phyloP scores from a whole-genome alignment of 2,113 vertebrate species.

The Cettia cetti region DNA sequence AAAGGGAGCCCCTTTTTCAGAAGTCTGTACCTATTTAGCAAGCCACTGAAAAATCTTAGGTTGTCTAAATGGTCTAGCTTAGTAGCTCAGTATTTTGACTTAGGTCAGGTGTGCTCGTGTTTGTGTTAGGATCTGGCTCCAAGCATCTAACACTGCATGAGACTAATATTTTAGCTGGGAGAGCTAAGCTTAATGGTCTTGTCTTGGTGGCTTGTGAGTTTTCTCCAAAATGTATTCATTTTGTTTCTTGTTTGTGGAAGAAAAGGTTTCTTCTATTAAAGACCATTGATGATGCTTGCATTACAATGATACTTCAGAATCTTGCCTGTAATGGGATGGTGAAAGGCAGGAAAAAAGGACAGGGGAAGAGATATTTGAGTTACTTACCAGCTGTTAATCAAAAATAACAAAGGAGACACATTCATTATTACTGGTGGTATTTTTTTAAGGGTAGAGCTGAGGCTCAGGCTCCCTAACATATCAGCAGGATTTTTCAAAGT shows the following conservation, averaged over 20 bases:
- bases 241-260: not conserved
- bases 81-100: not conserved
- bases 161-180: not conserved
- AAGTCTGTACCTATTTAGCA: not conserved
- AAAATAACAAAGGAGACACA: not conserved
- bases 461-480: not conserved
- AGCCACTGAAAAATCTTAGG: not conserved
- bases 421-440: not conserved
- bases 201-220: not conserved
- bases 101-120: not conserved
- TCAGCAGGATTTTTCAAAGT: not conserved
- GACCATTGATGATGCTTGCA: not conserved
- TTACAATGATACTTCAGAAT: not conserved
- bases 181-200: fast-evolving
- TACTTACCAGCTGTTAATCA: not conserved
- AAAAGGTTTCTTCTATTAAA: not conserved
- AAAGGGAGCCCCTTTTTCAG: not conserved
- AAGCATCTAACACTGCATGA: not conserved
- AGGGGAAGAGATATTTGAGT: not conserved
- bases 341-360: not conserved
- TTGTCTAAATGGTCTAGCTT: not conserved
- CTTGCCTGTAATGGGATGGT: not conserved
- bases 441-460: not conserved
- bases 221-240: not conserved
- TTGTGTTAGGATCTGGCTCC: not conserved